A percentile compares a stretch with the other conserved stretches of the same genome.
phyloP scores from a whole-genome alignment of 2,797 vertebrate genomes.

The Meda fulgida region DNA sequence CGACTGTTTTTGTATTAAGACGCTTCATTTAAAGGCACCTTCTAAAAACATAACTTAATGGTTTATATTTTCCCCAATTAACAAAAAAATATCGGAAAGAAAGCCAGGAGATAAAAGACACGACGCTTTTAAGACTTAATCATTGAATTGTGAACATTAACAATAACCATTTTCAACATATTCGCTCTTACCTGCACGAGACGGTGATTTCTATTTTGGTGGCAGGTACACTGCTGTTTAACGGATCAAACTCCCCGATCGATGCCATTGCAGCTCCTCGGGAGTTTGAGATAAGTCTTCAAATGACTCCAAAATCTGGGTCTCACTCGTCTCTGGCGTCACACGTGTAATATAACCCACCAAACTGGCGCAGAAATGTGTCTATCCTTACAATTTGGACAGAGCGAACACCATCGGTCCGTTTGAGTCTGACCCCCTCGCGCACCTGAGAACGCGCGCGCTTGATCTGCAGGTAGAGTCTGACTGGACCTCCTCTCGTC shows the following conservation, averaged over 20 bases:
- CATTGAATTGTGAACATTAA: background rate
- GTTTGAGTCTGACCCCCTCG: slow-evolving; percentile 15
- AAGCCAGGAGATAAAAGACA: background rate
- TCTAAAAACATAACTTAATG: background rate
- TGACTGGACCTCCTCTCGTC: slow-evolving; percentile 27
- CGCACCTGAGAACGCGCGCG: slow-evolving; percentile 49
- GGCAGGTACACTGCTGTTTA: slow-evolving; percentile 85
- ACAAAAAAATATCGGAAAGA: background rate
- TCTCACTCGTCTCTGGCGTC: background rate
- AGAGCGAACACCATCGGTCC: slow-evolving; percentile 16
- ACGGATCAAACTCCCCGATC: slow-evolving; percentile 87
- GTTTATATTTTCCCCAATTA: background rate
- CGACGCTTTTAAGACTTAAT: background rate
- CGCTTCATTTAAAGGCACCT: background rate
- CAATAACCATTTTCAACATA: background rate
- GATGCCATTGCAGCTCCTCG: slow-evolving; percentile 81
- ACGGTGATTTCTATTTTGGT: slow-evolving; percentile 95
- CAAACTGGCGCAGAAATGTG: background rate
- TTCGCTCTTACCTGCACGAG: slow-evolving; percentile 87
- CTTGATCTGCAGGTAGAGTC: slow-evolving; percentile 31
- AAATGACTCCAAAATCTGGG: background rate
- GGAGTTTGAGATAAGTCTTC: slow-evolving; percentile 38
- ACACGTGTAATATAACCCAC: background rate
- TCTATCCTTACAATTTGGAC: slow-evolving; percentile 6
- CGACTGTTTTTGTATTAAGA: background rate